Base-by-base conservation (phyloP, 2,888 invertebrate genomes). In the Diarsia mendica region DNA sequence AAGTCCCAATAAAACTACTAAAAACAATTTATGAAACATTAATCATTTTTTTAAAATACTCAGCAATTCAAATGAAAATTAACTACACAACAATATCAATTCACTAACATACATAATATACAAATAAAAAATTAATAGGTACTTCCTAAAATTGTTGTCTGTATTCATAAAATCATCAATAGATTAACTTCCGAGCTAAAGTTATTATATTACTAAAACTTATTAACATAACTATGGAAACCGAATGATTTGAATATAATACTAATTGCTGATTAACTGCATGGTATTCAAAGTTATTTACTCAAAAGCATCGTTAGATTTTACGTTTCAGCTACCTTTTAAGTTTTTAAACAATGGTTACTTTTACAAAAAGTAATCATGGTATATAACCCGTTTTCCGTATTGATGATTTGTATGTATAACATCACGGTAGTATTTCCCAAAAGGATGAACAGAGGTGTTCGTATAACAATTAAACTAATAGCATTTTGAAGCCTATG, bases 211-310 rank as follows among this genome's bases (percentile, higher is more conserved):
- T 20, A 44, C 33, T 20, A 11, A n/a, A 58, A 68, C 65, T 49
- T 9, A 75, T 85, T 79, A 73, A 44, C 83, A 80, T 83, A 79
- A 85, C 60, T 28, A 64, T 70, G 75, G 77, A 76, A 80, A 74
- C 72, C 23, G 51, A 44, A 39, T 18, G 8, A 79, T 87, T 78
- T 83, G 84, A 87, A 81, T 81, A 85, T 77, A 86, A 87, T 72
- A 65, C 49, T 68, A n/a, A 72, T 48, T 58, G 58, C 60, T 69
- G 20, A 66, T 61, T 23, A 67, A 61, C 11, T 53, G n/a, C n/a
- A n/a, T n/a, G 11, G 0, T 11, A 60, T 78, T 63, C 48, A 70
- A 61, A 72, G 18, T 61, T 68, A 46, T 48, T 23, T 28, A 46
- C 20, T 61, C 60, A 46, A 64, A 70, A 64, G 23, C 44, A 39